phyloP scores from a whole-genome alignment of 1,140 invertebrate genomes.

The Alviniconcha marisindica region DNA sequence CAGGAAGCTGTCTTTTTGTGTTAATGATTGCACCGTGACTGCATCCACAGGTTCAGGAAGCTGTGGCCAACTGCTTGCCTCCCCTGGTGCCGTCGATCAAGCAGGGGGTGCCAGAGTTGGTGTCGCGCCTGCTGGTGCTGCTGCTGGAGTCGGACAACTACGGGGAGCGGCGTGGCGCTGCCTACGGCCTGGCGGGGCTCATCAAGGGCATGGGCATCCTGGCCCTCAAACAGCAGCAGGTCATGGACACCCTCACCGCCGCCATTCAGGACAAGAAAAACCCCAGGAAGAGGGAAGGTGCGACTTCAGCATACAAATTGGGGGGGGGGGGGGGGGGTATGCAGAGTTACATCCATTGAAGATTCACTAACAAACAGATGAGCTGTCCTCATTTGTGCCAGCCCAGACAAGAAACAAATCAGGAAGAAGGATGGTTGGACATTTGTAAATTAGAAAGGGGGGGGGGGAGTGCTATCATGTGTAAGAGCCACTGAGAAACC shows the following conservation, averaged over 20 bases:
- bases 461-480: too few species aligned
- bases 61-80: slow-evolving; percentile 97
- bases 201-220: slow-evolving; percentile 98
- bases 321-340: not conserved
- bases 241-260: slow-evolving; percentile 94
- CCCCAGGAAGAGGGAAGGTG: slow-evolving; percentile 92
- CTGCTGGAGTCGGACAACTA: slow-evolving; percentile 96
- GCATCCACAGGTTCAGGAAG: slow-evolving; percentile 91
- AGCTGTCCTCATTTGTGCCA: too few species aligned
- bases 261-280: slow-evolving; percentile 99
- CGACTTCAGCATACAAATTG: too few species aligned
- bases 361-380: too few species aligned
- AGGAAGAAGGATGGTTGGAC: not conserved
- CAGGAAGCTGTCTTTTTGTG: too few species aligned
- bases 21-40: not conserved
- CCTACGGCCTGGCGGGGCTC: slow-evolving; percentile 77
- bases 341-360: too few species aligned
- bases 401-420: not conserved
- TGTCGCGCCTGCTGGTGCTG: slow-evolving; percentile 90
- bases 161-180: slow-evolving; percentile 89
- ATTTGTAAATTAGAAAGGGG: too few species aligned
- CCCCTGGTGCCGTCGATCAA: slow-evolving; percentile 94
- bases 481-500: too few species aligned
- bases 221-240: slow-evolving; percentile 95
- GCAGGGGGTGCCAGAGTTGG: slow-evolving; percentile 90